Evolutionary conservation across 1,140 invertebrate genomes (phyloP).

Genomic region (Eurosta solidaginis): DNA sequence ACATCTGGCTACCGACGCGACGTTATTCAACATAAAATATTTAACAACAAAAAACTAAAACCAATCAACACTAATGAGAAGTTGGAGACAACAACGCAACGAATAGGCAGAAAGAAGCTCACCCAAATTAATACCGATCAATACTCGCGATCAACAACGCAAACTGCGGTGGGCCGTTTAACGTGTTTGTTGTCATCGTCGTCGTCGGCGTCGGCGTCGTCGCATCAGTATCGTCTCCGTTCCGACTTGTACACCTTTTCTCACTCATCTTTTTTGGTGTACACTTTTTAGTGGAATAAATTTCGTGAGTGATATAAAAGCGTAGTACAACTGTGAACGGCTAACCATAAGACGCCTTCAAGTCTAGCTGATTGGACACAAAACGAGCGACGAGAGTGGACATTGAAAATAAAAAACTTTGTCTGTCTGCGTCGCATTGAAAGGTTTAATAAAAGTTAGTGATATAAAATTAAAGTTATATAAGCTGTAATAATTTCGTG

Average conservation of each 20-base stretch:
- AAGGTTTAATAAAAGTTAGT: too few relatives aligned
- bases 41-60: not conserved
- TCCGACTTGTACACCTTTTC: not conserved
- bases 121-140: not conserved
- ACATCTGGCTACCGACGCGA: not conserved
- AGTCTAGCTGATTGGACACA: slow-evolving; percentile 59
- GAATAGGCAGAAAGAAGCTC: not conserved
- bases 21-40: not conserved
- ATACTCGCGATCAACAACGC: slow-evolving; percentile 8
- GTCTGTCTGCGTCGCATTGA: slow-evolving; percentile 39
- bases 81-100: not conserved
- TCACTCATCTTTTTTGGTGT: not conserved
- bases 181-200: not conserved
- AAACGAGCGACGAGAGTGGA: slow-evolving; percentile 59
- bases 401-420: slow-evolving; percentile 52
- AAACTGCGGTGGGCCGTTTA: not conserved
- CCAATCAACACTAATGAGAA: not conserved
- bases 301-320: slow-evolving; percentile 47
- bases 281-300: not conserved
- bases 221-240: not conserved
- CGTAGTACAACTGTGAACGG: slow-evolving; percentile 43
- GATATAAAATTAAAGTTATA: too few relatives aligned
- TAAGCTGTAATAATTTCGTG: too few relatives aligned
- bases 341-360: slow-evolving; percentile 60
- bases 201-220: not conserved